phyloP scores from a whole-genome alignment of 2,113 vertebrate genomes.

The Xenus cinereus region DNA sequence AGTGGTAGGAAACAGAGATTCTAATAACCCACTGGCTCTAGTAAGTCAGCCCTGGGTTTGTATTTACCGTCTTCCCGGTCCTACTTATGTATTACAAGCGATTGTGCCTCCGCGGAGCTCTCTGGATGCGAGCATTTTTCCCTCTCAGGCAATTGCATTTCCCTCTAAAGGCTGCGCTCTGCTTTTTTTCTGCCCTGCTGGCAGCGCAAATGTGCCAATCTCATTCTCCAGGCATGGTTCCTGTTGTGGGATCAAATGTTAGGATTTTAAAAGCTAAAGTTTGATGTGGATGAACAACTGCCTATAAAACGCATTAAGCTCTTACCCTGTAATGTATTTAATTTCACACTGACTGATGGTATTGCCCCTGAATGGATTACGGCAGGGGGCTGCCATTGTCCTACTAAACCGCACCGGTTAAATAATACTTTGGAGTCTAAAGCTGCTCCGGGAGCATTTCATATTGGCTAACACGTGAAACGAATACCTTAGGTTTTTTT shows the following conservation, averaged over 20 bases:
- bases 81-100: not conserved
- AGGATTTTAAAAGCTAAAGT: constrained; percentile 89
- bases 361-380: constrained; percentile 85
- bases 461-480: constrained; percentile 65
- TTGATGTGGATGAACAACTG: constrained; percentile 96
- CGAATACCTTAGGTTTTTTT: constrained; percentile 66
- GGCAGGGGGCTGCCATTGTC: constrained; percentile 77
- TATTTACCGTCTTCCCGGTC: not conserved
- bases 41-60: not conserved
- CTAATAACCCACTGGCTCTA: not conserved
- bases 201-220: constrained; percentile 63
- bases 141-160: constrained; percentile 39
- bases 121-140: constrained; percentile 35
- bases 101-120: constrained; percentile 25
- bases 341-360: constrained; percentile 93
- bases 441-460: constrained; percentile 67
- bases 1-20: not conserved
- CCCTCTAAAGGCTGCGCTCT: constrained; percentile 20
- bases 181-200: constrained; percentile 56
- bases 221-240: constrained; percentile 75
- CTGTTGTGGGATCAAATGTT: constrained; percentile 90
- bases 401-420: constrained; percentile 74
- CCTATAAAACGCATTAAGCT: constrained; percentile 91
- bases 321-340: constrained; percentile 93
- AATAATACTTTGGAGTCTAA: constrained; percentile 73